Conservation (phyloP, 1,140 invertebrate genomes). For the Heliconius melpomene region DNA sequence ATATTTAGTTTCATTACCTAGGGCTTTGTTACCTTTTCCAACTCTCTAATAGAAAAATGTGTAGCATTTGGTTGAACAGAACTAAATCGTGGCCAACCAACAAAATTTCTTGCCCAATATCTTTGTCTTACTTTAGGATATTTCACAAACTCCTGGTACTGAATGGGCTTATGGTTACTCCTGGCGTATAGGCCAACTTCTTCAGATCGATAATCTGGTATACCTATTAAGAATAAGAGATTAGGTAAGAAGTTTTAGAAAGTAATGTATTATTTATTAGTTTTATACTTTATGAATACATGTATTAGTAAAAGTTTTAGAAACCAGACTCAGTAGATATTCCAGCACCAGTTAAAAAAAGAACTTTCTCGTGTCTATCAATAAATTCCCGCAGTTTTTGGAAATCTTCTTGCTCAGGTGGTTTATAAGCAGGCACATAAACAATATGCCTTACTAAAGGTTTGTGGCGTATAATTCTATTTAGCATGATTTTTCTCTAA, state of each 20-base stretch:
- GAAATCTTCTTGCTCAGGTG: constrained; percentile 84
- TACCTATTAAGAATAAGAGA: constrained; percentile 82
- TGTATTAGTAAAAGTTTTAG: neutral
- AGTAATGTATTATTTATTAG: too few species aligned
- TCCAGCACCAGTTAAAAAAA: constrained; percentile 95
- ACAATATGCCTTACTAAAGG: constrained; percentile 50
- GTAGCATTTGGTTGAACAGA: constrained; percentile 84
- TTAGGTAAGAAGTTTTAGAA: neutral
- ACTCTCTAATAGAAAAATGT: constrained; percentile 84
- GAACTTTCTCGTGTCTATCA: constrained; percentile 81
- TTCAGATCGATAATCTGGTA: constrained; percentile 96
- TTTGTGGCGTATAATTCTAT: constrained; percentile 30
- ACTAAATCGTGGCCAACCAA: constrained; percentile 94
- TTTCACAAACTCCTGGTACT: constrained; percentile 92
- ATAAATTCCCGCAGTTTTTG: constrained; percentile 86
- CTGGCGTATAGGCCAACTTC: constrained; percentile 95
- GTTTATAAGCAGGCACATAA: constrained; percentile 88
- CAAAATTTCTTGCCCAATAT: constrained; percentile 98
- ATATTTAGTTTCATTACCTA: constrained; percentile 16
- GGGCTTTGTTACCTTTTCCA: constrained; percentile 81
- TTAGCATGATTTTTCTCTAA: constrained; percentile 19
- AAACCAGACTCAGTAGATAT: constrained; percentile 95
- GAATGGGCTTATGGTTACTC: constrained; percentile 90
- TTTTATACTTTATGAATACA: too few species aligned
- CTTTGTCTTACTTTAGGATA: constrained; percentile 86